Conservation (phyloP, 2,888 invertebrate species). For the Pristionchus exspectatus region DNA sequence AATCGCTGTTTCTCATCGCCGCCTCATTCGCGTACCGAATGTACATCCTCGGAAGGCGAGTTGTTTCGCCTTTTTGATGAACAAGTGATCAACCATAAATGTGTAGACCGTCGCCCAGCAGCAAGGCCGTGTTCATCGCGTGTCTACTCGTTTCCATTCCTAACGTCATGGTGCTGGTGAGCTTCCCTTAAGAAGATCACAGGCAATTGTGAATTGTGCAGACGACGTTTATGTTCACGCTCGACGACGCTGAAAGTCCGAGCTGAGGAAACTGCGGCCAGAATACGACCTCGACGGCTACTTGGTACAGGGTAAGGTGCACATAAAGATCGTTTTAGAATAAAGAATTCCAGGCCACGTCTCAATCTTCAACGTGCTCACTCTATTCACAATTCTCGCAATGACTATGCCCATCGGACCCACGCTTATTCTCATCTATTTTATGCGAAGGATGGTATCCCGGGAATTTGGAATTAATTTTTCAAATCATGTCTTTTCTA, state of each 20-base stretch:
- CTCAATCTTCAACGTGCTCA: neutral
- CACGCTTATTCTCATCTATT: neutral
- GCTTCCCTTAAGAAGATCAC: neutral
- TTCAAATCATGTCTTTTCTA: neutral
- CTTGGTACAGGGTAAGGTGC: neutral
- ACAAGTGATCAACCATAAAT: too few species aligned
- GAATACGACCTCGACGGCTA: slow-evolving; percentile 13
- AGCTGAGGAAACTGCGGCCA: neutral
- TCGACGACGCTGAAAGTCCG: neutral
- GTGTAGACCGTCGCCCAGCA: neutral
- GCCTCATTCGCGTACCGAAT: neutral
- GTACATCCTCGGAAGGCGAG: neutral
- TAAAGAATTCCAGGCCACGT: neutral
- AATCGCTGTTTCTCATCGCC: neutral
- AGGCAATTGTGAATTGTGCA: neutral
- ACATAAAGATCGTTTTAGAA: neutral
- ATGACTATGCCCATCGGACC: slow-evolving; percentile 31
- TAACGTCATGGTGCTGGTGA: neutral
- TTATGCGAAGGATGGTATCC: neutral
- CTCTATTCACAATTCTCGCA: slow-evolving; percentile 25
- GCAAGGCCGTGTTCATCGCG: neutral
- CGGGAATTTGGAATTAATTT: too few species aligned
- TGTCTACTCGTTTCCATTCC: neutral
- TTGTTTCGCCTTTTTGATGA: too few species aligned
- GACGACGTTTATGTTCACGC: slow-evolving; percentile 29